Base-by-base conservation (phyloP, 92 coral and sea anemone genomes). In the Palythoa grandiflora region DNA sequence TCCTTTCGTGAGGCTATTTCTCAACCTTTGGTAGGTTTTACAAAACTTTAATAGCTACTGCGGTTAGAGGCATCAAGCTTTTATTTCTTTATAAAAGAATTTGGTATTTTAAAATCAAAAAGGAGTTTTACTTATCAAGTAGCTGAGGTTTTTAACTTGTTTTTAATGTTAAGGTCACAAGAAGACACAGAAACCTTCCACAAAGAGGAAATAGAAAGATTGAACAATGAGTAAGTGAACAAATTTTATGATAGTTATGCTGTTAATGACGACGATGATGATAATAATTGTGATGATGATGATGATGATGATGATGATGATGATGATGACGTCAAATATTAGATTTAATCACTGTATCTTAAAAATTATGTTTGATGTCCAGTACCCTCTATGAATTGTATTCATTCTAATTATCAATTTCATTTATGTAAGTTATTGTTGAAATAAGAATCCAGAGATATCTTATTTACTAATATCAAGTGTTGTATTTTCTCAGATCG, bases 131-230 rank as follows among this genome's bases (percentile, higher is more conserved):
- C 28, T 28, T 28, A 28, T 28, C 28, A 44, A 44, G 7, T 44
- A 4, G 50, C 50, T 44, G 5, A 44, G 4, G 7, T 2, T 44
- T 5, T 44, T 44, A 44, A 6, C 3, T 44, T 13, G 50, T 71
- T 36, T 37, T 78, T 71, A 61, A 3, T 1, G 80, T 83, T 14
- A 80, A 95, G 99, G 86, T 95, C 98, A 1, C 94, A 91, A 17
- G 84, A 80, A 28, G 99, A 96, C 73, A 89, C 96, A 17, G 95
- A 94, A 84, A 90, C 88, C 21, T 96, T 92, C 85, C 94, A 92
- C 51, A 90, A 83, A 83, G 94, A 93, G 57, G 95, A 96, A 77
- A 76, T 93, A 15, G 91, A 90, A 20, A 95, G 94, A 38, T 59
- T 92, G 28, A 92, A 87, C 37, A 92, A 92, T 71, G 93, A 94